Base-by-base conservation (phyloP, 2,113 vertebrate species). In the Pterocles orientalis region DNA sequence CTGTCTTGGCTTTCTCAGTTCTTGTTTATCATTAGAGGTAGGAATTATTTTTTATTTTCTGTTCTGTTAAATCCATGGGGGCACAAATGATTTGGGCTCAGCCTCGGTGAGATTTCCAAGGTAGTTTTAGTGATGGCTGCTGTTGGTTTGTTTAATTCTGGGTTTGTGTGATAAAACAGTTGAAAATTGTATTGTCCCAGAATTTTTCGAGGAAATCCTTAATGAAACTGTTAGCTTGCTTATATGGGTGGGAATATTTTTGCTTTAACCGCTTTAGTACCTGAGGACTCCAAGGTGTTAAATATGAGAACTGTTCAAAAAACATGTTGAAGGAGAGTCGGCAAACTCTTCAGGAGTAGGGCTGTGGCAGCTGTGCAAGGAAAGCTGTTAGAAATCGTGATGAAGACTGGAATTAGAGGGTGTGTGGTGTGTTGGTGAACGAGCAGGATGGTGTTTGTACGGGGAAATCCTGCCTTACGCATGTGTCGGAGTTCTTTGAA, bases 361-460 rank as follows among this genome's bases (percentile, higher is more conserved):
- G 20, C 14, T 28, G 60, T 18, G 43, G 13, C 4, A 43, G 2
- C 26, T 33, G 31, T 41, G n/a, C 20, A 6, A 31, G 25, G 79
- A 9, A 9, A 12, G 14, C 7, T 10, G 56, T n/a, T 41, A 34
- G 50, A 56, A 56, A 62, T 8, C n/a, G 8, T 39, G 2, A 24
- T 1, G n/a, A 47, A 39, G 53, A 53, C 8, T 4, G 41, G 56
- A 25, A 29, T 61, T 16, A 17, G 54, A 60, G n/a, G 26, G 18
- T 13, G 0, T 2, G 33, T 24, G 36, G 19, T 8, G 43, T 24
- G 18, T 33, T 23, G 36, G 23, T 36, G 14, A 53, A 9, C 58
- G n/a, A 5, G 0, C 3, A 18, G 33, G 1, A 0, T 14, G 14
- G 18, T 9, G n/a, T 31, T 24, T 15, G 39, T 17, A 14, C 0